phyloP scores from a whole-genome alignment of 2,888 invertebrate species.

The Lasius fuliginosus region DNA sequence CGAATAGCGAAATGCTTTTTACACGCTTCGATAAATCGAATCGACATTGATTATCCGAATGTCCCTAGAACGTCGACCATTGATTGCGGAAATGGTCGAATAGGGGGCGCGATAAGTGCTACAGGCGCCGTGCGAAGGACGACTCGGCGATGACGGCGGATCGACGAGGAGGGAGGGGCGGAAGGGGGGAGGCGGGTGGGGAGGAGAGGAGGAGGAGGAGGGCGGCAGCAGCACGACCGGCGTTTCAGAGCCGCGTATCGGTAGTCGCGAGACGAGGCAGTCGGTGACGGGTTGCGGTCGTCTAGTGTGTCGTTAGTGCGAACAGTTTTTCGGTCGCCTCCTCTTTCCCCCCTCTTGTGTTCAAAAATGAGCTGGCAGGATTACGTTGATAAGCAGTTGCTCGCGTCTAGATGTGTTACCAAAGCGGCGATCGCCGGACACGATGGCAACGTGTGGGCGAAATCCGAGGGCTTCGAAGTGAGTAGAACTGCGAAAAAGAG shows the following conservation, averaged over 20 bases:
- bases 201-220: constrained; percentile 79
- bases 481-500: constrained; percentile 86
- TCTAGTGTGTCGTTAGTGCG: constrained; percentile 80
- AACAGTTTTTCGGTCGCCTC: constrained; percentile 75
- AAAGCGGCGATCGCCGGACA: constrained; percentile 98
- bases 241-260: constrained; percentile 88
- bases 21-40: not conserved
- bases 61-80: not conserved
- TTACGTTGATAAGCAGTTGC: constrained; percentile 98
- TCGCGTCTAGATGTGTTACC: constrained; percentile 97
- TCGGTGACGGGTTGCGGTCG: constrained; percentile 82
- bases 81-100: not conserved
- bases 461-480: constrained; percentile 97
- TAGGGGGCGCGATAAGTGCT: constrained; percentile 37
- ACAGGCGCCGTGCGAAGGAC: not conserved
- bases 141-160: constrained; percentile 32
- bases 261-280: constrained; percentile 84
- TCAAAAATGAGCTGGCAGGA: constrained; percentile 97
- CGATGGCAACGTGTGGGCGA: constrained; percentile 98
- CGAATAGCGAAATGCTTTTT: no score
- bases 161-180: constrained; percentile 60
- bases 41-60: not conserved
- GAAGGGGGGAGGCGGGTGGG: constrained; percentile 23
- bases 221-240: constrained; percentile 89
- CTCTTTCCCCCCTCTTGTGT: constrained; percentile 67